Evolutionary conservation across 1,140 invertebrate species (phyloP).

Genomic region (Anoplophora glabripennis): DNA sequence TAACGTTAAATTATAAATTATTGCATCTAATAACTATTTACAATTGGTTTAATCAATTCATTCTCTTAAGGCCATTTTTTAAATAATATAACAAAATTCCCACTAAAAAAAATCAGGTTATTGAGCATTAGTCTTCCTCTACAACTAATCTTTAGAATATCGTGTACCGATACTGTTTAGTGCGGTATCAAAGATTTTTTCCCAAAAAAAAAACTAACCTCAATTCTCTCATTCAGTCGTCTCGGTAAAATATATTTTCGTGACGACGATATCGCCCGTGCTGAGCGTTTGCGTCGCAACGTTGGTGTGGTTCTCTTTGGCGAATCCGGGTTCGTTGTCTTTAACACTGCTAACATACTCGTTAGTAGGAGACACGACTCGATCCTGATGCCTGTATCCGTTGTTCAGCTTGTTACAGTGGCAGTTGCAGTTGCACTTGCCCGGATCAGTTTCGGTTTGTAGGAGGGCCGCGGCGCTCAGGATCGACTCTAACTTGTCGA

Average conservation of each 20-base stretch:
- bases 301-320: constrained; percentile 43
- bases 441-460: constrained; percentile 44
- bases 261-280: constrained; percentile 91
- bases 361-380: constrained; percentile 50
- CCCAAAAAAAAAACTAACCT: constrained; percentile 4
- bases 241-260: constrained; percentile 81
- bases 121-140: constrained; percentile 9
- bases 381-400: constrained; percentile 45
- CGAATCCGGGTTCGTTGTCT: constrained; percentile 15
- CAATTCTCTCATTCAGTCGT: constrained; percentile 38
- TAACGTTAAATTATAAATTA: too few species aligned
- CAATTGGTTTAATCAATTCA: constrained; percentile 1
- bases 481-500: constrained; percentile 81
- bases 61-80: constrained; percentile 6
- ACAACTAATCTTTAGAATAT: constrained; percentile 13
- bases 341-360: constrained; percentile 26
- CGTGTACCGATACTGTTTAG: constrained; percentile 8
- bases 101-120: constrained; percentile 6
- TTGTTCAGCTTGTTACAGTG: constrained; percentile 46
- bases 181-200: not conserved
- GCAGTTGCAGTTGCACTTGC: constrained; percentile 40
- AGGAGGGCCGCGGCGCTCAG: constrained; percentile 71
- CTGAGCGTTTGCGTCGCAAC: constrained; percentile 78
- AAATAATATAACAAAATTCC: constrained; percentile 1
- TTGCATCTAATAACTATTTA: not conserved